Base-by-base conservation (phyloP, 2,797 vertebrate genomes). In the Cygnus olor region DNA sequence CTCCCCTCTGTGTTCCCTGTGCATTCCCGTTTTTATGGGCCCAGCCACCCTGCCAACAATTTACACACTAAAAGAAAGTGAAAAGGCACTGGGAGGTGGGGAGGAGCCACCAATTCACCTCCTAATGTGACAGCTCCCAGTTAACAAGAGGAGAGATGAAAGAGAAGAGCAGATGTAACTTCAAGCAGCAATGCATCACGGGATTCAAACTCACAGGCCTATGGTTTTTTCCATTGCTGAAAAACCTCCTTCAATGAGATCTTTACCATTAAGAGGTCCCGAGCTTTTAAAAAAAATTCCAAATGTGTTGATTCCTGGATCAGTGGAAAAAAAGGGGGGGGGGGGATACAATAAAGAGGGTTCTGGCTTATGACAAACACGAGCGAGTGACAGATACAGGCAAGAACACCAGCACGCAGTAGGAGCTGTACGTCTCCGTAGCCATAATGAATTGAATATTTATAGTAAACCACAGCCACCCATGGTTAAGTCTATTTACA, bases 151-250 rank as follows among this genome's bases (percentile, higher is more conserved):
- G 98, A 98, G 98, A 99, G 98, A 99, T 99, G 99, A 99, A 99
- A 99, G 99, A 99, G 98, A 97, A 97, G 98, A 99, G 98, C 99
- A 99, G 99, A 99, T 99, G 99, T 98, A 99, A 99, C 99, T 98
- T 98, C 98, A 98, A 98, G 98, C 98, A 99, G 98, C 97, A 54
- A 98, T 99, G 99, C 99, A 99, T 99, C 99, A 98, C 98, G 99
- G 99, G 99, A 99, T 98, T 97, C 97, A 97, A 98, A 98, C 98
- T 98, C 94, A 36, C 92, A 92, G 91, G 96, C 97, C 97, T 83
- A 78, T 78, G 68, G 61, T 15, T 82, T 97, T 97, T 96, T 94
- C 96, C 93, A 78, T 94, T 80, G 93, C 97, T 97, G 94, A 89
- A 94, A 96, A 95, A 92, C 78, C 92, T 78, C 90, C 96, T 94